These are phyloP conservation scores for Spondyliosoma cantharus DNA, from an alignment of 2,797 vertebrate species.

Conservation along the genomic window DNA sequence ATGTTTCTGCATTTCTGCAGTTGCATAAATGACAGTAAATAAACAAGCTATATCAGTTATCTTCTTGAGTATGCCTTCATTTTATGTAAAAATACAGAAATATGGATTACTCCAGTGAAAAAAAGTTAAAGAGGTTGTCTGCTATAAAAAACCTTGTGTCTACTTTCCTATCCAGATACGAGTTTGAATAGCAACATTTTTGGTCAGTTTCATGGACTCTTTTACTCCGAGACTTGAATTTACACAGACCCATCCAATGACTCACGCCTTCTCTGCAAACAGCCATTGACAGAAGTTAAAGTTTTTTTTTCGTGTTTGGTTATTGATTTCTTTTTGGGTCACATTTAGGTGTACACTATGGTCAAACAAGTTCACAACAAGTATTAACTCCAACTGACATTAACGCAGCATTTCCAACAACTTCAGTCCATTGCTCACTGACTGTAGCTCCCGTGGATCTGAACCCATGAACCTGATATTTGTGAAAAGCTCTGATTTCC, in stretches of 20 bases:
- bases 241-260: not conserved
- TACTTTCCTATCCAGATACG: not conserved
- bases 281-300: not conserved
- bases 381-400: slow-evolving; percentile 49
- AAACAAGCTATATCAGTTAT: slow-evolving; percentile 2
- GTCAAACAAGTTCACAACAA: slow-evolving; percentile 36
- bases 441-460: slow-evolving; percentile 28
- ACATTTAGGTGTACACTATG: not conserved
- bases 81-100: not conserved
- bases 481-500: slow-evolving; percentile 62
- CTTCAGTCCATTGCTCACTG: slow-evolving; percentile 23
- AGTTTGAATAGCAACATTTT: not conserved
- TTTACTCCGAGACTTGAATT: not conserved
- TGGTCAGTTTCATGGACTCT: not conserved
- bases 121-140: not conserved
- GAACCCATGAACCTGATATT: slow-evolving; percentile 62
- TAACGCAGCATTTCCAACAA: slow-evolving; percentile 31
- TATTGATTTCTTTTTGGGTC: slow-evolving; percentile 9
- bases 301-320: not conserved
- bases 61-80: not conserved
- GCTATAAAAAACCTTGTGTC: not conserved
- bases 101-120: not conserved
- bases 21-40: not conserved
- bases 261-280: not conserved
- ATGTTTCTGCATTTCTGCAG: slow-evolving; percentile 15